These are phyloP conservation scores for Phaenicophaeus curvirostris DNA, from an alignment of 2,797 vertebrate species.

Conservation along the genomic window DNA sequence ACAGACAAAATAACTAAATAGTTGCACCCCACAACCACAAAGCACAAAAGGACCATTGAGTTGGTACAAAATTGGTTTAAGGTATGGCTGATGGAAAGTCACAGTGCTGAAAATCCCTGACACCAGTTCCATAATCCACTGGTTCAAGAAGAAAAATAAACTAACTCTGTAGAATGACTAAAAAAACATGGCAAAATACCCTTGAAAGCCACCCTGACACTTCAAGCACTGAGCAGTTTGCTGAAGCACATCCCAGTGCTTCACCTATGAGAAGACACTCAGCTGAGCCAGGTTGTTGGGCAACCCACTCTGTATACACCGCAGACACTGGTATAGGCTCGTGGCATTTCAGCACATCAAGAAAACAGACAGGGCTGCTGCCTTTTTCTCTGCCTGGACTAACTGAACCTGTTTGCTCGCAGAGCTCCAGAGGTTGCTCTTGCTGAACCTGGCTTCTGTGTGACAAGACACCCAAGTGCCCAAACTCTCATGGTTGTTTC, in stretches of 20 bases:
- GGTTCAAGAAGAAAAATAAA: neutral
- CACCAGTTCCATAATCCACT: neutral
- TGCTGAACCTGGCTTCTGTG: neutral
- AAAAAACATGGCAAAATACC: neutral
- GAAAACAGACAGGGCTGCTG: neutral
- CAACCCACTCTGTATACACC: rapidly evolving
- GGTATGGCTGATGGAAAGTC: neutral
- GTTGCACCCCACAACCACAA: neutral
- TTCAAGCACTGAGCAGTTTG: neutral
- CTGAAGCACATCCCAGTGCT: neutral
- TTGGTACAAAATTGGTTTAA: neutral
- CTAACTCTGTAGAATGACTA: neutral
- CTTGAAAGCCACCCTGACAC: neutral
- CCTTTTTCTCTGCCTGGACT: neutral
- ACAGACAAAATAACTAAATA: neutral
- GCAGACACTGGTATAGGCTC: neutral
- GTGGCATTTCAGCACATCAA: neutral
- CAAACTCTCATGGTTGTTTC: neutral
- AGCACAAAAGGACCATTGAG: neutral
- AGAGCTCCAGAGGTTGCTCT: neutral
- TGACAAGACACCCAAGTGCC: neutral
- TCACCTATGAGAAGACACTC: neutral
- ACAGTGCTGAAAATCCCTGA: neutral
- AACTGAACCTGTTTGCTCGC: neutral
- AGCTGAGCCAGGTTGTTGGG: neutral